These are phyloP conservation scores for Parnassius glacialis DNA, from an alignment of 2,888 invertebrate genomes.

Conservation along the genomic window DNA sequence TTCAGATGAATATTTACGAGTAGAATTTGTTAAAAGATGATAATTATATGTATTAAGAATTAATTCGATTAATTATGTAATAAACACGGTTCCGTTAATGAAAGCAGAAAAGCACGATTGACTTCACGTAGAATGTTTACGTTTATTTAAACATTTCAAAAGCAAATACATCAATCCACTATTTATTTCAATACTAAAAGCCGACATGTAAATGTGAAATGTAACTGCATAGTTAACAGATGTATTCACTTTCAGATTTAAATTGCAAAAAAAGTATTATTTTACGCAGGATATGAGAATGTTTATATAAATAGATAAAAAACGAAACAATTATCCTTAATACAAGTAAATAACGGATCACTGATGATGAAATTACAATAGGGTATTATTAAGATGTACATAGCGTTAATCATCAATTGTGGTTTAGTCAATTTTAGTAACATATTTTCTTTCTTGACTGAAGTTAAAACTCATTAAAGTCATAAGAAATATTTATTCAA, in stretches of 20 bases:
- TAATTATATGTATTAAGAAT: slow-evolving; percentile 13
- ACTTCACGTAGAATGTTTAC: no score
- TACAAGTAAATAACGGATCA: slow-evolving; percentile 69
- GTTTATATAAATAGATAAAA: background rate
- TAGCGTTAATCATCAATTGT: slow-evolving; percentile 63
- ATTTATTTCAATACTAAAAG: background rate
- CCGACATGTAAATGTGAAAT: no score
- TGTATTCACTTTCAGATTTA: background rate
- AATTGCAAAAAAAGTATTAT: background rate
- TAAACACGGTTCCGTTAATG: slow-evolving; percentile 23
- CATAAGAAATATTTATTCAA: background rate
- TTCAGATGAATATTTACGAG: no score
- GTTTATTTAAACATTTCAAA: no score
- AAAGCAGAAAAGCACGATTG: no score
- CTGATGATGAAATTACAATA: slow-evolving; percentile 51
- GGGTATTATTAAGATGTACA: slow-evolving; percentile 61
- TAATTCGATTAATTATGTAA: slow-evolving; percentile 35
- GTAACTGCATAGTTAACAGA: background rate
- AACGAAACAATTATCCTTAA: slow-evolving; percentile 44
- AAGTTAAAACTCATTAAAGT: background rate
- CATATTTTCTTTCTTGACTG: background rate
- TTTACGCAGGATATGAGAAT: background rate
- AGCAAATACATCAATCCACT: no score
- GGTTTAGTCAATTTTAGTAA: slow-evolving; percentile 24
- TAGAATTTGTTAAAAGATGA: no score